These are phyloP conservation scores for Yponomeuta evonymella DNA, from an alignment of 2,888 invertebrate genomes.

Conservation along the genomic window DNA sequence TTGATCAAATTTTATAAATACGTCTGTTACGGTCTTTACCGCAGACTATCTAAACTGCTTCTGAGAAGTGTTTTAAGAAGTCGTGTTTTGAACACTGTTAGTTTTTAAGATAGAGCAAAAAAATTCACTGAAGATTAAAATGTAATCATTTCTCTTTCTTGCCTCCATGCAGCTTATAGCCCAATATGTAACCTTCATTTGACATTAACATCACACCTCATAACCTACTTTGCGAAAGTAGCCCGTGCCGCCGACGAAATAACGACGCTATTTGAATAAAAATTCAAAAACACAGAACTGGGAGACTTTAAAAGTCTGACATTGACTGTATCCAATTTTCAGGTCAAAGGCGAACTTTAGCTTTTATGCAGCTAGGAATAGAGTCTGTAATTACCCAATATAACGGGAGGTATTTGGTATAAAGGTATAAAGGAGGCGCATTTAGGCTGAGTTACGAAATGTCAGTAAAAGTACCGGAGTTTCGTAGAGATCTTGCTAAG, in stretches of 20 bases:
- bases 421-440: background rate
- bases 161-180: background rate
- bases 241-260: background rate
- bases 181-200: slow-evolving; percentile 9
- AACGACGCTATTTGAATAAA: background rate
- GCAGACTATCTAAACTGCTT: no score
- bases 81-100: no score
- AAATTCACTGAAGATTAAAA: no score
- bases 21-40: no score
- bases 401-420: background rate
- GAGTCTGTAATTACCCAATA: background rate
- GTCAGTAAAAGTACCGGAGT: background rate
- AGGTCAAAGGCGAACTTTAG: background rate
- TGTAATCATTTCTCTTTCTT: background rate
- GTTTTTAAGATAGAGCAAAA: no score
- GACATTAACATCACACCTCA: slow-evolving; percentile 5
- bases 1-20: no score
- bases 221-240: background rate
- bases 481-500: no score
- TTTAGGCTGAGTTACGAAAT: background rate
- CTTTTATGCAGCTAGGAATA: background rate
- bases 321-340: background rate
- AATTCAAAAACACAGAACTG: background rate
- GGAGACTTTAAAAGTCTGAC: background rate
- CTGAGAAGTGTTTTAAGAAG: no score